A percentile compares a stretch with the other conserved stretches of the same genome.
phyloP scores from a whole-genome alignment of 2,797 vertebrate species.

The Paguma larvata region DNA sequence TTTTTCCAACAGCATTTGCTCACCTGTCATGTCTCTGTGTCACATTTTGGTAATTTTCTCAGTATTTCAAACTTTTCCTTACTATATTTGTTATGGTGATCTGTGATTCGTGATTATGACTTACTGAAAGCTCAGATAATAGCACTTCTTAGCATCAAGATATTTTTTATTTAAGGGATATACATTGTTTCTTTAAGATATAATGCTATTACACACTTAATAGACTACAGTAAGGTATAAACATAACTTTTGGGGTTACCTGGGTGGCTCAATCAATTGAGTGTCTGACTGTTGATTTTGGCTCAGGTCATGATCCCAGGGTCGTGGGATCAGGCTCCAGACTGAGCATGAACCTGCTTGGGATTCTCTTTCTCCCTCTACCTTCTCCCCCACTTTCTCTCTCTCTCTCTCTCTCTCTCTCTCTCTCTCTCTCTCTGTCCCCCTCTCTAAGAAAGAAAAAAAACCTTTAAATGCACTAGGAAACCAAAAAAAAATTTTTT shows the following conservation, averaged over 20 bases:
- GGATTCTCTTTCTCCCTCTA: no score
- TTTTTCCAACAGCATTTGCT: not conserved
- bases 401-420: no score
- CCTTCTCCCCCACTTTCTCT: no score
- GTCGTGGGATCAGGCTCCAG: no score
- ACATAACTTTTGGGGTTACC: not conserved
- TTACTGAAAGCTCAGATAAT: not conserved
- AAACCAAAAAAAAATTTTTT: not conserved
- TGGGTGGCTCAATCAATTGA: no score
- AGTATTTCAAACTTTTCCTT: not conserved
- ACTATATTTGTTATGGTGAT: not conserved
- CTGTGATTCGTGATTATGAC: not conserved
- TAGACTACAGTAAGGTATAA: not conserved
- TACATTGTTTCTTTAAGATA: not conserved
- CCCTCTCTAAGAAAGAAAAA: no score
- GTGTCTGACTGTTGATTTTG: no score
- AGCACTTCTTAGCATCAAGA: not conserved
- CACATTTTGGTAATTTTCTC: not conserved
- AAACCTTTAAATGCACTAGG: not conserved
- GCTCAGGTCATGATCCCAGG: no score
- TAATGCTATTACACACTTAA: not conserved
- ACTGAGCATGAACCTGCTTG: no score
- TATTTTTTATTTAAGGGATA: not conserved
- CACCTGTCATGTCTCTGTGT: not conserved
- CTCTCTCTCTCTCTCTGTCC: no score